A percentile compares a stretch with the other conserved stretches of the same genome.
Evolutionary conservation across 2,797 vertebrate genomes (phyloP).

Genomic region (Microcaecilia unicolor): DNA sequence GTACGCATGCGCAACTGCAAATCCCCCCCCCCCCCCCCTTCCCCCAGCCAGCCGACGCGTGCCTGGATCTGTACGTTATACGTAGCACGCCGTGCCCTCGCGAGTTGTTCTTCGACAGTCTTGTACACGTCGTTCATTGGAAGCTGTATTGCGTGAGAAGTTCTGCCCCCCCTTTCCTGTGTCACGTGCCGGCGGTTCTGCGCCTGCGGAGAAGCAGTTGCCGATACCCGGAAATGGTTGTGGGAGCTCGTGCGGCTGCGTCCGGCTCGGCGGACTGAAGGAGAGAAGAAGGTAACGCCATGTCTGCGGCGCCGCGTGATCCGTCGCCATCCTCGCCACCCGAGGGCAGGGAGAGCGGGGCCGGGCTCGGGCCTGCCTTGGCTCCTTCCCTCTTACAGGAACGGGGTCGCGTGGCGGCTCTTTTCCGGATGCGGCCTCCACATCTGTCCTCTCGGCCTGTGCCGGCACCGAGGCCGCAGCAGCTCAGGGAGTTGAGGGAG

Average conservation of each 20-base stretch:
- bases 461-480: no score
- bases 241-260: slow-evolving; percentile 86
- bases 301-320: slow-evolving; percentile 56
- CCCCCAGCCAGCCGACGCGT: no score
- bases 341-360: slow-evolving; percentile 22
- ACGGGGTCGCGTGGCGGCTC: background rate
- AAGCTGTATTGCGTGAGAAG: slow-evolving; percentile 35
- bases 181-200: slow-evolving; percentile 42
- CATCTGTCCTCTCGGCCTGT: slow-evolving; percentile 5
- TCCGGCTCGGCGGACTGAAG: slow-evolving; percentile 87
- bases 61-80: no score
- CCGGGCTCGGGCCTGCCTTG: slow-evolving; percentile 27
- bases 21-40: no score
- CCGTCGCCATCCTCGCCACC: slow-evolving; percentile 66
- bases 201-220: slow-evolving; percentile 19
- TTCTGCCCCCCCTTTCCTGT: slow-evolving; percentile 34
- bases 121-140: slow-evolving; percentile 10
- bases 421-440: background rate
- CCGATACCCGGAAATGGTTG: slow-evolving; percentile 77
- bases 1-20: no score
- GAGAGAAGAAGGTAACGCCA: slow-evolving; percentile 77
- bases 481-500: no score
- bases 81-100: background rate
- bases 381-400: background rate
- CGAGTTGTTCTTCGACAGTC: background rate